Conservation (phyloP, 2,113 vertebrate species). For the Acanthochromis polyacanthus region DNA sequence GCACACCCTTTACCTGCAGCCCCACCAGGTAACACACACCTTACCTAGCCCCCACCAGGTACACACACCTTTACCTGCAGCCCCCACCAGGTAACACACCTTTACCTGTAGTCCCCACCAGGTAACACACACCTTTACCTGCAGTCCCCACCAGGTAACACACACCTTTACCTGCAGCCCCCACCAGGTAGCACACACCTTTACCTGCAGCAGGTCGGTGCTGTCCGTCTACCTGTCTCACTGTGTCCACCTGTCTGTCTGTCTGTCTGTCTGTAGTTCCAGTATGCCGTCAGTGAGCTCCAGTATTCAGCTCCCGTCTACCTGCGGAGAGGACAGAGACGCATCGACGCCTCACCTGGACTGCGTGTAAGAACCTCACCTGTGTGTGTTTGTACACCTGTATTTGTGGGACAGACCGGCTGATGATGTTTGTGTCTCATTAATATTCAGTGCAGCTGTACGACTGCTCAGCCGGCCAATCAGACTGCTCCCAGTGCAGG, state of each 20-base stretch:
- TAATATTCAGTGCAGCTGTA: slow-evolving; percentile 85
- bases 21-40: too few species aligned
- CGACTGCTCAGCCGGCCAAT: slow-evolving; percentile 88
- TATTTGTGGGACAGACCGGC: not conserved
- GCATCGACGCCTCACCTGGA: slow-evolving; percentile 81
- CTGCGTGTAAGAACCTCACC: slow-evolving; percentile 77
- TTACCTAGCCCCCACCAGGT: too few species aligned
- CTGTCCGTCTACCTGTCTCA: too few species aligned
- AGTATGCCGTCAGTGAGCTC: slow-evolving; percentile 72
- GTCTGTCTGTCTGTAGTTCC: slow-evolving; percentile 71
- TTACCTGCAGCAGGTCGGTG: not conserved
- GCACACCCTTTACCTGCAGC: too few species aligned
- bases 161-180: too few species aligned
- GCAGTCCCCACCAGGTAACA: too few species aligned
- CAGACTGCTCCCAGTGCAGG: slow-evolving; percentile 92
- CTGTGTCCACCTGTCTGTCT: slow-evolving; percentile 4
- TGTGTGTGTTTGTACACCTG: slow-evolving; percentile 7
- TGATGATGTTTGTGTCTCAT: not conserved
- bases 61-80: too few species aligned
- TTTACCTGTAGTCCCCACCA: too few species aligned
- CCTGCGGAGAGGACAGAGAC: slow-evolving; percentile 75
- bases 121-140: too few species aligned
- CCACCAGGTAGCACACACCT: too few species aligned
- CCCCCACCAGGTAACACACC: too few species aligned
- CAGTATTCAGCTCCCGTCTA: slow-evolving; percentile 79